phyloP scores from a whole-genome alignment of 1,140 invertebrate genomes.

The Adoxophyes honmai region DNA sequence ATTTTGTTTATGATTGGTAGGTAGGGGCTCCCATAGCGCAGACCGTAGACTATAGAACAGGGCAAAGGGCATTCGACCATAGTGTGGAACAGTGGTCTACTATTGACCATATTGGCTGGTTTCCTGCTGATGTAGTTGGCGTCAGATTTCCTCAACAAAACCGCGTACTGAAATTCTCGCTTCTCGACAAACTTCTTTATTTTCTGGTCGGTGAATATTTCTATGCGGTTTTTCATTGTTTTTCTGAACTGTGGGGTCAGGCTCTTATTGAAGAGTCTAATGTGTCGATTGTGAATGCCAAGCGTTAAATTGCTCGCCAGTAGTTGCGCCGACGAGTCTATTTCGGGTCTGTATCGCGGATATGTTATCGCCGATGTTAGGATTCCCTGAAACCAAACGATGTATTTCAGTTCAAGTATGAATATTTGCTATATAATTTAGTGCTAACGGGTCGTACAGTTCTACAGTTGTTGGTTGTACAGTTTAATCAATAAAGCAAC shows the following conservation, averaged over 20 bases:
- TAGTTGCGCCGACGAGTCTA: slow-evolving; percentile 46
- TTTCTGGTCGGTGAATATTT: slow-evolving; percentile 47
- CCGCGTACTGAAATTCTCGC: slow-evolving; percentile 54
- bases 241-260: slow-evolving; percentile 31
- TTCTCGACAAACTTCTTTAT: slow-evolving; percentile 50
- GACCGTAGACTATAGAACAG: slow-evolving; percentile 57
- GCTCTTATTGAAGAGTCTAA: slow-evolving; percentile 45
- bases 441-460: no score
- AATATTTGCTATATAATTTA: no score
- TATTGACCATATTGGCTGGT: slow-evolving; percentile 47
- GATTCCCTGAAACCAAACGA: slow-evolving; percentile 54
- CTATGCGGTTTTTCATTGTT: slow-evolving; percentile 39
- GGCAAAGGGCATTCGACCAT: slow-evolving; percentile 58
- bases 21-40: slow-evolving; percentile 64
- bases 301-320: slow-evolving; percentile 48
- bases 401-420: slow-evolving; percentile 10
- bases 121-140: slow-evolving; percentile 46
- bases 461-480: no score
- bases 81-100: slow-evolving; percentile 53
- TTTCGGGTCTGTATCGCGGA: slow-evolving; percentile 54
- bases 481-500: no score
- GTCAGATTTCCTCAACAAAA: slow-evolving; percentile 53
- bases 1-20: slow-evolving; percentile 46
- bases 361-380: slow-evolving; percentile 65
- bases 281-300: slow-evolving; percentile 56